Evolutionary conservation across 37 sponge, comb jelly and placozoan genomes (phyloP).

Genomic region (Tethya wilhelma): DNA sequence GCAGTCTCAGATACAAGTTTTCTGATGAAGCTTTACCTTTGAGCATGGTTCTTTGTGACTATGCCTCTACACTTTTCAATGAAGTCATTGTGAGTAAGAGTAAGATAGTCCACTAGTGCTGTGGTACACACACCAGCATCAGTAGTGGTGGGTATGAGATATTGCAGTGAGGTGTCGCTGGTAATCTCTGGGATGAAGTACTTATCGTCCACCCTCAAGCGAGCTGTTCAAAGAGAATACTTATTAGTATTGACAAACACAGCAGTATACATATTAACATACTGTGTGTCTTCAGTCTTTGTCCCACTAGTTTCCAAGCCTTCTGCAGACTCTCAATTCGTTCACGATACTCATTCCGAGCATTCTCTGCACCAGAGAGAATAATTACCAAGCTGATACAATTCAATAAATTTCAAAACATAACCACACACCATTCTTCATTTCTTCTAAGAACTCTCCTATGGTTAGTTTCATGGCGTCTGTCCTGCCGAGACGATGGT

Average conservation of each 20-base stretch:
- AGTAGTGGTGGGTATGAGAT: conserved; percentile 71
- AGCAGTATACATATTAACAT: background rate
- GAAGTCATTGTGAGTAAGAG: conserved; percentile 68
- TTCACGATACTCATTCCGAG: conserved; percentile 13
- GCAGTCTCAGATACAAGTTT: background rate
- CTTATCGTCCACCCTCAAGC: conserved; percentile 48
- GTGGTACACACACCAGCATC: conserved; percentile 69
- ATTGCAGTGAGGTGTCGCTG: conserved; percentile 34
- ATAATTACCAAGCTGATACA: background rate
- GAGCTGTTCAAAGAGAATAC: conserved; percentile 13
- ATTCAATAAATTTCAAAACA: background rate
- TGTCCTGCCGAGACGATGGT: conserved; percentile 45
- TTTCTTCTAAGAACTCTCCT: conserved; percentile 34
- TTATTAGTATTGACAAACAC: background rate
- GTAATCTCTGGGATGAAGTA: conserved; percentile 20
- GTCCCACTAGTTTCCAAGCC: conserved; percentile 65
- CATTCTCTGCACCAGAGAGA: conserved; percentile 23
- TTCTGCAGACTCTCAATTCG: conserved; percentile 43
- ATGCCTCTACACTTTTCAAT: conserved; percentile 56
- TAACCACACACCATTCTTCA: conserved; percentile 5
- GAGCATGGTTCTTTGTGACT: background rate
- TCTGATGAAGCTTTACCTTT: conserved; percentile 9
- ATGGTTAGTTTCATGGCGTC: conserved; percentile 48
- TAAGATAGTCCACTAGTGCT: conserved; percentile 68
- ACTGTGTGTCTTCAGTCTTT: conserved; percentile 62